These are phyloP conservation scores for Palloptera scutellata DNA, from an alignment of 2,888 invertebrate genomes.

Conservation along the genomic window DNA sequence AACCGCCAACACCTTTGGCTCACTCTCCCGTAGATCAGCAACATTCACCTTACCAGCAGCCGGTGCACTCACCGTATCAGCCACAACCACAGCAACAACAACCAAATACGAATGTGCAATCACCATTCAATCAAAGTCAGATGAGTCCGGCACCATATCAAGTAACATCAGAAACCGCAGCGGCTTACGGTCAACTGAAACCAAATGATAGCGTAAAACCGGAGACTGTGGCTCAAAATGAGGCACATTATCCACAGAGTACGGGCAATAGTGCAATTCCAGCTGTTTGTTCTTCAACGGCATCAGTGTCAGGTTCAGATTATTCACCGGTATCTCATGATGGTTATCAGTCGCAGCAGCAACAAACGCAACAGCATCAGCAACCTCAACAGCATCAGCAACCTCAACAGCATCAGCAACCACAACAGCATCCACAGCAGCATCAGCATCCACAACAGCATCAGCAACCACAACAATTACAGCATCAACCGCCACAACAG, in stretches of 20 bases:
- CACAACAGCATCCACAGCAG: constrained; percentile 7
- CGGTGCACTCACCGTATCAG: constrained; percentile 65
- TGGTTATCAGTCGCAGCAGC: neutral
- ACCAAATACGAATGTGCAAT: constrained; percentile 39
- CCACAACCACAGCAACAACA: constrained; percentile 46
- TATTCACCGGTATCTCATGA: neutral
- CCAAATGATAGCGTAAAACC: constrained; percentile 23
- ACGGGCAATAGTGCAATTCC: neutral
- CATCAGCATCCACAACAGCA: too few species aligned
- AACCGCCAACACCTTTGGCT: constrained; percentile 56
- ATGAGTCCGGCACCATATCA: constrained; percentile 34
- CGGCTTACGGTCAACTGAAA: constrained; percentile 49
- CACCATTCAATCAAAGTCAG: constrained; percentile 50
- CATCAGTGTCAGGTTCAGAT: constrained; percentile 34
- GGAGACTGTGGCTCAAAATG: constrained; percentile 27
- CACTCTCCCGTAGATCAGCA: constrained; percentile 61
- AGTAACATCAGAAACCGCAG: constrained; percentile 47
- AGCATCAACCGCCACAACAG: too few species aligned
- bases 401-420: constrained; percentile 21
- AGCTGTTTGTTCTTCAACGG: constrained; percentile 35
- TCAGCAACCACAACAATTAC: constrained; percentile 6
- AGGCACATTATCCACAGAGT: constrained; percentile 27
- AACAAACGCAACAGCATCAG: neutral
- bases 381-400: constrained; percentile 15
- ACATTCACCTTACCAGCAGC: constrained; percentile 65